Evolutionary conservation across 1,140 invertebrate species (phyloP), one percentile per base, ranked within the genome.

Genomic region (Parasteatoda tepidariorum): DNA sequence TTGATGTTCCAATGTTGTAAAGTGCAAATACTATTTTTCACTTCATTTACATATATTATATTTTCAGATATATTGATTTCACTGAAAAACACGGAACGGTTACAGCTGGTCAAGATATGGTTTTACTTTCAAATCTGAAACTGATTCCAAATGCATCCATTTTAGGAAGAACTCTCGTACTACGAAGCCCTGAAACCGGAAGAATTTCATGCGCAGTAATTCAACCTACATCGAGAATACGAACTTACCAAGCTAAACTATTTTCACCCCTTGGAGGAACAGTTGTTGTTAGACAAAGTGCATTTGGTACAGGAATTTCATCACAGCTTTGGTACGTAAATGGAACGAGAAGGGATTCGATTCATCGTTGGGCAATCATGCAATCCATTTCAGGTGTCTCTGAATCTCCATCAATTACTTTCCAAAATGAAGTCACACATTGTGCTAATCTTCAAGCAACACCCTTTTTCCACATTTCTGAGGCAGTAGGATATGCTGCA

Each of bases 161-260:
- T 18, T 11, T 87, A 2, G 86, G 86, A 9, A 38, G 84, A 79
- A 87, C 85, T 9, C 66, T 87, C 13, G 81, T 86, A 7, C 55
- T 87, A 26, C 41, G 84, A 30, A 85, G 85, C 26, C 48, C 59
- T 38, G 67, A 86, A 54, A 85, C 74, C n/a, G 86, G 85, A 26
- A 34, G 67, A 7, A 30, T 83, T 11, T 76, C 84, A 13, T 87
- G 86, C 64, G 74, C 86, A 0, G 84, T 84, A 2, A 83, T 87
- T 33, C 68, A 87, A 41, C 85, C 86, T 9, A 85, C 84, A n/a
- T 70, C 61, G 26, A 76, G 79, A 59, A 64, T 84, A n/a, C 61
- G 55, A 31, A 86, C 75, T 15, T 83, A 83, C n/a, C 66, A 73
- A 81, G 71, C 84, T 18, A 84, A 73, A 31, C 61, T 86, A 9